These are phyloP conservation scores for Drosophila setifemur DNA, from an alignment of 1,140 invertebrate genomes.

Conservation along the genomic window DNA sequence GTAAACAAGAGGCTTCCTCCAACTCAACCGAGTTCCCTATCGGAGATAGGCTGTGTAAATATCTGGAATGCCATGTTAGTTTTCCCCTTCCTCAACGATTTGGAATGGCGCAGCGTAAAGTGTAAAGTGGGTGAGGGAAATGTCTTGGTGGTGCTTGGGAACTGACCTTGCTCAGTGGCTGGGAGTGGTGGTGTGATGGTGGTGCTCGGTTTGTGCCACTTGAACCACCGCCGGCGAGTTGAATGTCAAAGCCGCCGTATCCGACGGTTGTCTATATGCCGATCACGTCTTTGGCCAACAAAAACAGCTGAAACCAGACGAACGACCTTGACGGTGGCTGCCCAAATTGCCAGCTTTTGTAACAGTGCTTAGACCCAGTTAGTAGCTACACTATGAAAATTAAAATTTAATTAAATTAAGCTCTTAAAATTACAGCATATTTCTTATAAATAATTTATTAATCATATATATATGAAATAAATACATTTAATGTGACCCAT, in stretches of 20 bases:
- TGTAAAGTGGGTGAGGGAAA: constrained; percentile 49
- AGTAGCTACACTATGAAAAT: constrained; percentile 7
- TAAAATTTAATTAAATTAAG: no score
- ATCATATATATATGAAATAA: no score
- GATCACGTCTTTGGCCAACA: constrained; percentile 39
- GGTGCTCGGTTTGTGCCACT: constrained; percentile 28
- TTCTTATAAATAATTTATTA: no score
- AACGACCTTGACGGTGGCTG: constrained; percentile 40
- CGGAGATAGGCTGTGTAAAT: constrained; percentile 41
- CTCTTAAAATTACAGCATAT: no score
- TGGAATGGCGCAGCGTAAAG: constrained; percentile 48
- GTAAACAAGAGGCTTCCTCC: background rate
- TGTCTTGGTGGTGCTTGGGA: constrained; percentile 27
- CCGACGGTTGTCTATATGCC: constrained; percentile 46
- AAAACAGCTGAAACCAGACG: constrained; percentile 5
- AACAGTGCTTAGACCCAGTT: constrained; percentile 52
- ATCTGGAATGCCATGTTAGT: background rate
- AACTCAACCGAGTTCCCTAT: constrained; percentile 14
- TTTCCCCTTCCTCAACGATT: background rate
- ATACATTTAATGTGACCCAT: no score
- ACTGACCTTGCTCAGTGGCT: constrained; percentile 45
- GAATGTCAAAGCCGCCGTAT: constrained; percentile 51
- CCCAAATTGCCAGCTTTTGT: constrained; percentile 8
- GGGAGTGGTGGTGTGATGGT: background rate
- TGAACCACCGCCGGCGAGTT: constrained; percentile 49